These are phyloP conservation scores for Kobus ellipsiprymnus DNA, from an alignment of 2,113 vertebrate genomes.

Conservation along the genomic window DNA sequence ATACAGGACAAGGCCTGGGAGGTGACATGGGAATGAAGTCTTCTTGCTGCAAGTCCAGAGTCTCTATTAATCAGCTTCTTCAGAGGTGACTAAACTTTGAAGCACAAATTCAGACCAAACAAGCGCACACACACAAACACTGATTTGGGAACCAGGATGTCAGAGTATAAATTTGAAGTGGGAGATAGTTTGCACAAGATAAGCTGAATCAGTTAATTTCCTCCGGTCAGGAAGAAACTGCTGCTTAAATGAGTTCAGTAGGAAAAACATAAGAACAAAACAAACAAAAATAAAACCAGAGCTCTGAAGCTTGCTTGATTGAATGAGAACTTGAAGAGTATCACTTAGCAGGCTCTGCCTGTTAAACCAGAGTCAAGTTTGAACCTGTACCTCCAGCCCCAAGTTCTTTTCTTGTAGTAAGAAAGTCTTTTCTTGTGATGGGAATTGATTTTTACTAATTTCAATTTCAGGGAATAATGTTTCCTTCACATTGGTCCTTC, in stretches of 20 bases:
- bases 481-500: background rate
- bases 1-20: background rate
- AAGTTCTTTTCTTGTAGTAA: background rate
- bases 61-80: background rate
- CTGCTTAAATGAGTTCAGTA: background rate
- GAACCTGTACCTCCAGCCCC: background rate
- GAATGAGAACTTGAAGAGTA: background rate
- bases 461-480: background rate
- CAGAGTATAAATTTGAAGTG: background rate
- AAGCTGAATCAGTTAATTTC: background rate
- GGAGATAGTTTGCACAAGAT: background rate
- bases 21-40: background rate
- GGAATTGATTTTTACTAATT: background rate
- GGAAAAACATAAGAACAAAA: background rate
- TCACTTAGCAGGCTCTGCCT: accelerated
- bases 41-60: background rate
- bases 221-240: background rate
- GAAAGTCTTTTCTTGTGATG: background rate
- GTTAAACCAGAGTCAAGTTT: background rate
- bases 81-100: background rate
- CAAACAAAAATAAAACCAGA: background rate
- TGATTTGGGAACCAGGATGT: background rate
- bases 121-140: background rate
- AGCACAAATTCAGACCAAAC: background rate
- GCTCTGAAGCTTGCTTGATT: background rate